Evolutionary conservation across 1,140 invertebrate genomes (phyloP), one percentile per base, ranked within the genome.

Genomic region (Zelostemma sp.): DNA sequence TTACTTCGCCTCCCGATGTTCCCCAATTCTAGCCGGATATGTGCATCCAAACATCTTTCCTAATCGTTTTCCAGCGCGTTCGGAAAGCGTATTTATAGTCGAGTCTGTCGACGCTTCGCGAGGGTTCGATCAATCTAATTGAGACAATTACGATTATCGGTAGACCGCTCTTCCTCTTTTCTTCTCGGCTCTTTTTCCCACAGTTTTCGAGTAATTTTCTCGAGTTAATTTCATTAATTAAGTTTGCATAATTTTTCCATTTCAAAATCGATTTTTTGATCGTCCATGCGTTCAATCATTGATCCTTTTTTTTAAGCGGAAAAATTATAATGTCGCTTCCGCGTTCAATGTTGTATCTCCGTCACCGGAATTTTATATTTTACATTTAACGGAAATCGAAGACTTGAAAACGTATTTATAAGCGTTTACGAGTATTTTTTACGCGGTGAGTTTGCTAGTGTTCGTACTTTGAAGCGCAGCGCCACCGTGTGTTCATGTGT

Each of bases 31-130:
- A 47, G 35, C 43, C 53, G 28, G 68, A 62, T 64, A 68, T 54
- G 69, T 16, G 41, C 57, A 59, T 68, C 53, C 63, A 12, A 62
- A 72, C 59, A 63, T 59, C 64, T 68, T 64, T 72, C 65, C 56
- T 64, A 56, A 73, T 69, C 66, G 55, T 58, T 19, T 65, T 9
- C 9, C 43, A 19, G 16, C 14, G 8, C 40, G 15, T 43, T 43
- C 8, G 40, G 5, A 2, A 15, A 15, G 28, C 35, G 9, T 38
- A 2, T 38, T 40, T 40, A 40, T 12, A 5, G 35, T 40, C n/a
- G 5, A 40, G 3, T 15, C 4, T 11, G 4, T 40, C 35, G 5
- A 40, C 25, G 8, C 8, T 28, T 28, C 8, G 3, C 25, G 11
- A 31, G 11, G 5, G 28, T 5, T 31, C 28, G 11, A 31, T 31